These are phyloP conservation scores for Megaceryle torquata DNA, from an alignment of 2,113 vertebrate genomes.

Conservation along the genomic window DNA sequence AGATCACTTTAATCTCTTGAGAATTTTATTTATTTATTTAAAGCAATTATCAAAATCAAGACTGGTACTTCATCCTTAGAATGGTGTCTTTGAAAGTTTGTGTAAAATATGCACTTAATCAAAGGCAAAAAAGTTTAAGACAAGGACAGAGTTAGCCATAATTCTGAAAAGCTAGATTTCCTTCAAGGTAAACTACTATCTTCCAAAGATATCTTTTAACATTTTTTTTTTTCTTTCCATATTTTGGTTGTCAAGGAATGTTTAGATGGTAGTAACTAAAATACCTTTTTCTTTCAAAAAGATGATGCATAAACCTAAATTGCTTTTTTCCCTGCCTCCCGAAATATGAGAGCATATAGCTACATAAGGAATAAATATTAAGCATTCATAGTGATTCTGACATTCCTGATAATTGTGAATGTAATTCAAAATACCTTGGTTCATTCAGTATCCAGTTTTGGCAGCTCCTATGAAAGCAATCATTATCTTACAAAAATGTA, in stretches of 20 bases:
- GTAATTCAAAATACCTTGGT: not conserved
- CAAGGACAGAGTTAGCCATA: not conserved
- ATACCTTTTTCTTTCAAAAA: not conserved
- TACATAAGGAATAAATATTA: not conserved
- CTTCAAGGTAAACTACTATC: not conserved
- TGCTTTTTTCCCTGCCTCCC: not conserved
- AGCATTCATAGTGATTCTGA: not conserved
- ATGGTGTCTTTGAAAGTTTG: not conserved
- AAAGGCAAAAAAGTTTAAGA: not conserved
- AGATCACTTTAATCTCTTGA: not conserved
- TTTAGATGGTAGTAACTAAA: not conserved
- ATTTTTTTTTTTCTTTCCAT: not conserved
- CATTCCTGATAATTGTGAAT: not conserved
- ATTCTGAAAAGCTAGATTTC: not conserved
- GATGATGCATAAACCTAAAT: not conserved
- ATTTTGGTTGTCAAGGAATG: not conserved
- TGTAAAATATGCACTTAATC: not conserved
- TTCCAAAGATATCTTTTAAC: not conserved
- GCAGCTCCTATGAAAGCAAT: not conserved
- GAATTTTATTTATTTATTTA: not conserved
- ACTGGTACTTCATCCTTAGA: not conserved
- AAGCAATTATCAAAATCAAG: not conserved
- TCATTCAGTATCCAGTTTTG: not conserved
- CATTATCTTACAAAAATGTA: not conserved
- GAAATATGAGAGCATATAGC: not conserved